Evolutionary conservation across 1,140 invertebrate genomes (phyloP), one percentile per base, ranked within the genome.

Genomic region (Potamilus streckersoni): DNA sequence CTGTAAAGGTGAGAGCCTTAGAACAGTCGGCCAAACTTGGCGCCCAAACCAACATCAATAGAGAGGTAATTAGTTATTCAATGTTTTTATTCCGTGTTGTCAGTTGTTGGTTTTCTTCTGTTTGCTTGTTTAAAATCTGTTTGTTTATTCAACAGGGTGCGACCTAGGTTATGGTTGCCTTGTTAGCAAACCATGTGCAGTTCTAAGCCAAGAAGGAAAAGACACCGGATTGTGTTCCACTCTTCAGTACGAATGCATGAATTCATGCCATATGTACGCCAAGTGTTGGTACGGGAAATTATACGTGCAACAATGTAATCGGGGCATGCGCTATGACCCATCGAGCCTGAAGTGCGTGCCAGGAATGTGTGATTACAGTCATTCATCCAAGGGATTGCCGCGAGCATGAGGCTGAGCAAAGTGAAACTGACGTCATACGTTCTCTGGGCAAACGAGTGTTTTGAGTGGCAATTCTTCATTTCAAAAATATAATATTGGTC

Each of bases 261-360:
- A 77, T 17, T 71, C 69, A 13, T 77, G 75, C 31, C 75, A 77
- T 55, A 68, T 72, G 49, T 77, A 66, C 31, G 75, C 75, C 8
- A 13, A 17, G 1, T 77, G 75, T 58, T 57, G 55, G 16, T 19
- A 68, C 13, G 57, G 56, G 55, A 15, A 12, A 68, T 72, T 56
- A 13, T 62, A 56, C 57, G n/a, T 77, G 5, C 68, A 68, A 20
- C 69, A 73, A 19, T 77, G 75, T 31, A 66, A 58, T n/a, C 56
- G 75, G 19, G 75, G 75, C 4, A 71, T 72, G 58, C n/a, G 64
- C 12, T 77, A 76, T 68, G 38, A 49, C 38, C 38, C 38, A 49
- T 49, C 38, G 38, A 49, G 38, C 38, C 38, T 49, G 38, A 49
- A 49, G 38, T 49, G 38, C 38, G 6, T 49, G 38, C 38, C 38